Percentiles rank a stretch among this genome's conserved stretches.
These are phyloP conservation scores for Vollenhovia emeryi DNA, from an alignment of 1,140 invertebrate species.

Conservation along the genomic window DNA sequence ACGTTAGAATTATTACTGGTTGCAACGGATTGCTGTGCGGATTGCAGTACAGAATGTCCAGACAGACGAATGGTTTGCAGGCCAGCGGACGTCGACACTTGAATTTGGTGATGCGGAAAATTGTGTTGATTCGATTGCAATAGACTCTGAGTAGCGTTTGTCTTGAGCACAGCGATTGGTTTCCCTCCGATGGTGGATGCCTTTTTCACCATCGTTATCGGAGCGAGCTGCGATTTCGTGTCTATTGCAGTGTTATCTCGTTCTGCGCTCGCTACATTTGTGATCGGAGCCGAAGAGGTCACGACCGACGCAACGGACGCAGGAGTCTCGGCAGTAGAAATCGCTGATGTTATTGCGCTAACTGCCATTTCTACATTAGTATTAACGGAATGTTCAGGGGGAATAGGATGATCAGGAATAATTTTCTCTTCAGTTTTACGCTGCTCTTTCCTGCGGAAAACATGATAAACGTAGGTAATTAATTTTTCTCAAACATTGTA, in stretches of 20 bases:
- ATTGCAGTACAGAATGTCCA: conserved; percentile 84
- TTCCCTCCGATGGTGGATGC: conserved; percentile 77
- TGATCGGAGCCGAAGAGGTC: conserved; percentile 37
- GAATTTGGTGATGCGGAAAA: conserved; percentile 84
- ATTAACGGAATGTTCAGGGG: conserved; percentile 70
- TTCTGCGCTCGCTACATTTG: conserved; percentile 43
- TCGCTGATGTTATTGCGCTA: conserved; percentile 36
- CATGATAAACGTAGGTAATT: neutral
- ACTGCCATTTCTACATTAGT: conserved; percentile 59
- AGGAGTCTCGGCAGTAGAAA: conserved; percentile 52
- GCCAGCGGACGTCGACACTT: conserved; percentile 84
- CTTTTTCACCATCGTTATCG: conserved; percentile 72
- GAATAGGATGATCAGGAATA: conserved; percentile 71
- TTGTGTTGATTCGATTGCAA: conserved; percentile 84
- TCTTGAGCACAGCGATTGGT: conserved; percentile 82
- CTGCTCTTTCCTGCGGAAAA: conserved; percentile 77
- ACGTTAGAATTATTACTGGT: conserved; percentile 63
- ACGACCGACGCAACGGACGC: conserved; percentile 57
- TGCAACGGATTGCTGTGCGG: conserved; percentile 76
- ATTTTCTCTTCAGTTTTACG: conserved; percentile 80
- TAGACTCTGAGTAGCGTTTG: conserved; percentile 80
- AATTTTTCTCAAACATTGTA: neutral
- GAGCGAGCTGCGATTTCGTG: conserved; percentile 56
- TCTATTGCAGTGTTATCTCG: conserved; percentile 58
- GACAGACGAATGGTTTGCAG: conserved; percentile 86